These are phyloP conservation scores for Mugil cephalus DNA, from an alignment of 2,113 vertebrate genomes.

Conservation along the genomic window DNA sequence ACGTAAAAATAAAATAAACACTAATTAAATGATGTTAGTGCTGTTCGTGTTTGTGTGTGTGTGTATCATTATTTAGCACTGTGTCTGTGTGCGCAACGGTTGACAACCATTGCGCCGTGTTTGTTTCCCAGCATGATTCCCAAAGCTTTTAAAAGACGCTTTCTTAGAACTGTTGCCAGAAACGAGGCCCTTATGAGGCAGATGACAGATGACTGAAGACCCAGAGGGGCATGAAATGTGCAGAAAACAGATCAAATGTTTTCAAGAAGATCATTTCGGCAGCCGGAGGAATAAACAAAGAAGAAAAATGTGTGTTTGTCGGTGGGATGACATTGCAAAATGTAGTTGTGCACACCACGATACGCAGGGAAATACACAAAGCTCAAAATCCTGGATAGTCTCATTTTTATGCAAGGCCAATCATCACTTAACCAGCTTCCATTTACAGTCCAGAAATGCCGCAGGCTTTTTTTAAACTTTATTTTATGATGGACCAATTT, in stretches of 20 bases:
- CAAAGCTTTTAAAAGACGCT: slow-evolving; percentile 21
- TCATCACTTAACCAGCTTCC: slow-evolving; percentile 45
- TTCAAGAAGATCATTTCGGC: not conserved
- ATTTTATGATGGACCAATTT: not conserved
- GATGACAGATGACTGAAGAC: slow-evolving; percentile 18
- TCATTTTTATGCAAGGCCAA: slow-evolving; percentile 27
- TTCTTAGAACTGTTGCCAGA: slow-evolving; percentile 27
- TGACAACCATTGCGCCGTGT: not conserved
- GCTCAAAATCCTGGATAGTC: slow-evolving; percentile 8
- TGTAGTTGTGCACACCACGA: not conserved
- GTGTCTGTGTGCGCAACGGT: not conserved
- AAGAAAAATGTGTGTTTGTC: not conserved
- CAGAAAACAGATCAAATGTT: slow-evolving; percentile 10
- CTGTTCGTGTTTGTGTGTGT: too few relatives aligned
- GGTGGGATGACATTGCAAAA: not conserved
- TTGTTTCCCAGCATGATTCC: not conserved
- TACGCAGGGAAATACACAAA: not conserved
- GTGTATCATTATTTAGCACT: not conserved
- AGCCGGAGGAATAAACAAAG: slow-evolving; percentile 12
- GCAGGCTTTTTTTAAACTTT: slow-evolving; percentile 17
- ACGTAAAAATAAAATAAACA: slow-evolving; percentile 4
- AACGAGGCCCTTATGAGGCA: not conserved
- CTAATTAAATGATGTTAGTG: not conserved
- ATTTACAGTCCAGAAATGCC: slow-evolving; percentile 24
- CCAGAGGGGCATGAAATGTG: slow-evolving; percentile 1